A percentile compares a stretch with the other conserved stretches of the same genome.
phyloP scores from a whole-genome alignment of 2,888 invertebrate species.

The Epinotia bilunana region DNA sequence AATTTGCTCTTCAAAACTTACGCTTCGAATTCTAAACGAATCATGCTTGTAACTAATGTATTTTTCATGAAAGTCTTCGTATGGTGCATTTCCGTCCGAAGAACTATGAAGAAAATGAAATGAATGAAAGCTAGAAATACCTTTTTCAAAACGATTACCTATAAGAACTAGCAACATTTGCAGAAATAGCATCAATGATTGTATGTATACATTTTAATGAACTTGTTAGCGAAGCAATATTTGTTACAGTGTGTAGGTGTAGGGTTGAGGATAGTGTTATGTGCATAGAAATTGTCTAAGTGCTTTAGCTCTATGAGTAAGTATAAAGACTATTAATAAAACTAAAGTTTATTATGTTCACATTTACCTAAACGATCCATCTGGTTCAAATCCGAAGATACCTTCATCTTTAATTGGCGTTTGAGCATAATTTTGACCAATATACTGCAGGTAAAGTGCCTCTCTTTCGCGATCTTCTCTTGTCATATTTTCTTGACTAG shows the following conservation, averaged over 20 bases:
- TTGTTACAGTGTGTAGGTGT: slow-evolving; percentile 17
- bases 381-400: slow-evolving; percentile 82
- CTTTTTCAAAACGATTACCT: slow-evolving; percentile 49
- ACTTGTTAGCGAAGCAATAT: slow-evolving; percentile 26
- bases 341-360: slow-evolving; percentile 20
- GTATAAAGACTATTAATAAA: slow-evolving; percentile 42
- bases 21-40: slow-evolving; percentile 89
- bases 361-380: slow-evolving; percentile 79
- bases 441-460: slow-evolving; percentile 74
- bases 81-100: slow-evolving; percentile 84
- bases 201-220: background rate
- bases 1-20: slow-evolving; percentile 87
- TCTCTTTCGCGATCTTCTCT: slow-evolving; percentile 77
- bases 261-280: slow-evolving; percentile 48
- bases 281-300: slow-evolving; percentile 48
- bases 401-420: slow-evolving; percentile 85
- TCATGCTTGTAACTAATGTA: slow-evolving; percentile 89
- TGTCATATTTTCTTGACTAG: slow-evolving; percentile 87
- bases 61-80: slow-evolving; percentile 92
- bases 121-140: slow-evolving; percentile 68
- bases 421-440: slow-evolving; percentile 80
- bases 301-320: slow-evolving; percentile 45
- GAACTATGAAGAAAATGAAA: slow-evolving; percentile 82
- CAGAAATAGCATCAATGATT: slow-evolving; percentile 38
- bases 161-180: slow-evolving; percentile 49